Conservation (phyloP, 2,888 invertebrate genomes). For the Spatulosminthurus flaviceps region DNA sequence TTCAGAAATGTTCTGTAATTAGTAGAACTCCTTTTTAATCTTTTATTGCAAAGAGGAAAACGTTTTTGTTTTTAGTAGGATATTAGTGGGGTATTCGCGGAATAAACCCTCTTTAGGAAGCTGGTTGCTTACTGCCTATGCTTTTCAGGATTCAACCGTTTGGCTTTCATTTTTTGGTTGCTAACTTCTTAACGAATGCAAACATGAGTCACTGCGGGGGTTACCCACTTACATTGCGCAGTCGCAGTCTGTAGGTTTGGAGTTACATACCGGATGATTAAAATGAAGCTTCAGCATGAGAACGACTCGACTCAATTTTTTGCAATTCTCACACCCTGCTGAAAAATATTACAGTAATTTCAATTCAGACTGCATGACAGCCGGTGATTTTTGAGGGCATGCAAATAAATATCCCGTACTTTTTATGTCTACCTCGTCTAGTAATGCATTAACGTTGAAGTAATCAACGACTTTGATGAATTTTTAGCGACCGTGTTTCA, state of each 20-base stretch:
- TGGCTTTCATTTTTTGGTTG: background rate
- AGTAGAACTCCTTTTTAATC: too few relatives aligned
- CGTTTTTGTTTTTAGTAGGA: too few relatives aligned
- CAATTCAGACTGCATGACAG: background rate
- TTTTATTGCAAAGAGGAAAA: too few relatives aligned
- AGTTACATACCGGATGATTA: background rate
- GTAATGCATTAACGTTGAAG: too few relatives aligned
- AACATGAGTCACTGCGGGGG: background rate
- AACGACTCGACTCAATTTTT: background rate
- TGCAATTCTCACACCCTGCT: background rate
- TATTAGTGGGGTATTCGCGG: background rate
- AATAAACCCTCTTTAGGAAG: background rate
- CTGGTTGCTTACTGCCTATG: background rate
- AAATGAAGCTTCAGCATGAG: background rate
- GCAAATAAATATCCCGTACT: conserved; percentile 8
- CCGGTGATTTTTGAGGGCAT: background rate
- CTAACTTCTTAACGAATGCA: background rate
- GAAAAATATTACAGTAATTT: background rate
- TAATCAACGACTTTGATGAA: too few relatives aligned
- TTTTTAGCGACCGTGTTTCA: too few relatives aligned
- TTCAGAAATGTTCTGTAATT: too few relatives aligned
- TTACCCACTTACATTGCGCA: background rate
- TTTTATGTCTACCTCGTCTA: background rate
- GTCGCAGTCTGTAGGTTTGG: background rate
- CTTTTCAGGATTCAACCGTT: background rate